Evolutionary conservation across 2,113 vertebrate genomes (phyloP).

Genomic region (Phyllopteryx taeniolatus): DNA sequence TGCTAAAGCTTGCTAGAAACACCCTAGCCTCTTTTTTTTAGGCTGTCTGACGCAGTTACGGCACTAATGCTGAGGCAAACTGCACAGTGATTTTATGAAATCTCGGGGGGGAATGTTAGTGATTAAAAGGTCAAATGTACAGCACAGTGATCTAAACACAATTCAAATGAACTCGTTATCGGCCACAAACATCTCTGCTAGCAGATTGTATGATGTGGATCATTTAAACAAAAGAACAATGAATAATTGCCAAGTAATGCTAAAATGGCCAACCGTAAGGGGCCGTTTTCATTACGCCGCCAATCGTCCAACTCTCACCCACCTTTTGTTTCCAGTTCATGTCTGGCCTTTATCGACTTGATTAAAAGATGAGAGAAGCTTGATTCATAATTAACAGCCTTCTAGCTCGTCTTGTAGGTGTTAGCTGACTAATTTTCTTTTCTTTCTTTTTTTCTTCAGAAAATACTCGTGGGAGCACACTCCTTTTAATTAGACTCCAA

Average conservation of each 20-base stretch:
- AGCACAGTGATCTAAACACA: too few relatives aligned
- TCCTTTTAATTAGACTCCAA: conserved; percentile 51
- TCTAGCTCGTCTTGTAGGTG: conserved; percentile 41
- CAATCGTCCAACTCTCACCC: neutral
- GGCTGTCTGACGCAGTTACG: too few relatives aligned
- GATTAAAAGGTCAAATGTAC: too few relatives aligned
- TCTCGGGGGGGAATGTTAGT: too few relatives aligned
- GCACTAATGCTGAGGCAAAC: too few relatives aligned
- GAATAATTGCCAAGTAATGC: conserved; percentile 33
- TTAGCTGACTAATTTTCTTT: conserved; percentile 18
- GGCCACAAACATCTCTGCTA: neutral
- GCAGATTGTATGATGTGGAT: neutral
- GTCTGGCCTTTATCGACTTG: conserved; percentile 47
- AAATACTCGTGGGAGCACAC: conserved; percentile 16
- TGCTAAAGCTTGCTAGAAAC: too few relatives aligned
- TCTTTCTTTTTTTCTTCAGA: neutral
- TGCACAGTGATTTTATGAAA: too few relatives aligned
- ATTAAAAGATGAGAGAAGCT: conserved; percentile 61
- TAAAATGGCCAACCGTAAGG: conserved; percentile 22
- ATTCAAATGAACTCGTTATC: too few relatives aligned
- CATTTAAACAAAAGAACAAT: neutral
- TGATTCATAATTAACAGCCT: conserved; percentile 59
- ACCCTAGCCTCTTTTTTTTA: too few relatives aligned
- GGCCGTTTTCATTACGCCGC: conserved; percentile 37
- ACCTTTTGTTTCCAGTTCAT: conserved; percentile 30